Percentiles rank a stretch among this genome's conserved stretches.
phyloP scores from a whole-genome alignment of 2,888 invertebrate genomes.

The Malthinus flaveolus region DNA sequence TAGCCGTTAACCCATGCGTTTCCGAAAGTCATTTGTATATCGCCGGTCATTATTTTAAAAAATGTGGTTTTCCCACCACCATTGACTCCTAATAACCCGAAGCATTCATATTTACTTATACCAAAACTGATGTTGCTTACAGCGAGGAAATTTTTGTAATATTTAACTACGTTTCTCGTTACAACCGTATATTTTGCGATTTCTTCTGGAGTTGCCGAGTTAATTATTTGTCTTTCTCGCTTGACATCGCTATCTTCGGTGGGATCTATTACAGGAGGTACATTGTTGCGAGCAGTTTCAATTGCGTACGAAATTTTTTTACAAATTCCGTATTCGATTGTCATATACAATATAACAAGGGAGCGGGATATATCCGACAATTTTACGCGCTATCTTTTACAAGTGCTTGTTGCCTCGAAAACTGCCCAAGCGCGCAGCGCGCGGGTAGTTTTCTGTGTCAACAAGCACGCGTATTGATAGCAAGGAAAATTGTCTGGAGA shows the following conservation, averaged over 20 bases:
- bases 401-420: no score
- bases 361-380: no score
- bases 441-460: no score
- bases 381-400: no score
- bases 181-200: no score
- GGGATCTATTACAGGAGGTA: no score
- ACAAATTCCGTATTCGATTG: slow-evolving; percentile 64
- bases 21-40: slow-evolving; percentile 70
- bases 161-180: slow-evolving; percentile 40
- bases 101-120: slow-evolving; percentile 66
- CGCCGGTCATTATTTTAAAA: slow-evolving; percentile 89
- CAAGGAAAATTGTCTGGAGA: no score
- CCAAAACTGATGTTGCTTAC: slow-evolving; percentile 71
- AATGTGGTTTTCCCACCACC: slow-evolving; percentile 89
- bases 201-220: slow-evolving; percentile 52
- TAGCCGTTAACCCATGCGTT: slow-evolving; percentile 64
- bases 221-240: slow-evolving; percentile 57
- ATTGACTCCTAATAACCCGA: no score
- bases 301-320: slow-evolving; percentile 49
- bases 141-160: slow-evolving; percentile 67
- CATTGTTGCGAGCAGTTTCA: neutral
- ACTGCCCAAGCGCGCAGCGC: no score
- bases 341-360: no score
- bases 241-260: slow-evolving; percentile 62
- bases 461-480: no score